phyloP scores from a whole-genome alignment of 2,113 vertebrate species.

The Dendrocopos noguchii region DNA sequence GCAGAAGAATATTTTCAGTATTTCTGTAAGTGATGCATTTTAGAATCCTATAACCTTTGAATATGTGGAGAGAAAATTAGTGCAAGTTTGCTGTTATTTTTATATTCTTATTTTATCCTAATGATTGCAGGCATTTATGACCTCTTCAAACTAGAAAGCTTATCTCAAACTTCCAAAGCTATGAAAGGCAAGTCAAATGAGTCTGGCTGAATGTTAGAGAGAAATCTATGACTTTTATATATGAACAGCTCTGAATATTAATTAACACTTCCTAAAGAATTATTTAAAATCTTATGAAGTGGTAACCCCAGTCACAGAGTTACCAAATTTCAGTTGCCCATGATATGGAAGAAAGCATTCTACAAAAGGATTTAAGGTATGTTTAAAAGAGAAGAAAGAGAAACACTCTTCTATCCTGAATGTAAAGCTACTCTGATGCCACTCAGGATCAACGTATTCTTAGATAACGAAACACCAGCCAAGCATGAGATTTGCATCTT shows the following conservation, averaged over 20 bases:
- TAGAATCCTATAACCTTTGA: background rate
- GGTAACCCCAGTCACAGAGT: background rate
- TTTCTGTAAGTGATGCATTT: background rate
- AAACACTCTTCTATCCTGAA: background rate
- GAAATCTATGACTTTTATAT: background rate
- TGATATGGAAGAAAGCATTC: constrained; percentile 7
- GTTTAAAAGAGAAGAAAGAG: constrained; percentile 1
- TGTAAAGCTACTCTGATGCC: constrained; percentile 19
- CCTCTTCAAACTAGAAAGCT: constrained; percentile 48
- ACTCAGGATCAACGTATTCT: constrained; percentile 57
- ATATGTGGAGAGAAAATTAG: background rate
- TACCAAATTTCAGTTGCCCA: background rate
- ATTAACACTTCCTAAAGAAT: background rate
- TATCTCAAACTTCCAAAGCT: background rate
- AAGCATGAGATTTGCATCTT: constrained; percentile 73
- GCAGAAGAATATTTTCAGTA: background rate
- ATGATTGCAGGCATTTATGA: constrained; percentile 8
- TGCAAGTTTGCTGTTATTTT: background rate
- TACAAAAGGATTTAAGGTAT: background rate
- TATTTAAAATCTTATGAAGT: constrained; percentile 6
- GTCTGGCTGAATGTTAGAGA: background rate
- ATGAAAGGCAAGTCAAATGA: constrained; percentile 30
- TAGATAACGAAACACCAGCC: constrained; percentile 60
- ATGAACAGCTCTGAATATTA: background rate
- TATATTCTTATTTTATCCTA: constrained; percentile 10